A percentile compares a stretch with the other conserved stretches of the same genome.
Evolutionary conservation across 2,888 invertebrate species (phyloP).

Genomic region (Himalopsyche anomala): DNA sequence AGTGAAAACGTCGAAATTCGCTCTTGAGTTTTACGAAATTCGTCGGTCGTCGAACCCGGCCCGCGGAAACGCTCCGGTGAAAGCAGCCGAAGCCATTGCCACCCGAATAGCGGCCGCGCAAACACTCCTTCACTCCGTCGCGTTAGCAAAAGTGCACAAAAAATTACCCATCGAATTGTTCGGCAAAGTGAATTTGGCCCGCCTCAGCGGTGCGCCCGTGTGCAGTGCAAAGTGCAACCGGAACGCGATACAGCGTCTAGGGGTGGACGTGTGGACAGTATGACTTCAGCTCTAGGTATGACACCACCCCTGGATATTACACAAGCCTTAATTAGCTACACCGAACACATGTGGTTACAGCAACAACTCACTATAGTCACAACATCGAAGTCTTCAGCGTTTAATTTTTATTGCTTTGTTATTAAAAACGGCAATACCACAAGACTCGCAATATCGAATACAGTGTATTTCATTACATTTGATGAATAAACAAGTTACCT

Average conservation of each 20-base stretch:
- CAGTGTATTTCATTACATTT: not conserved
- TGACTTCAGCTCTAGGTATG: constrained; percentile 43
- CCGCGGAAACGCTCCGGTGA: constrained; percentile 45
- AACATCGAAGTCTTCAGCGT: too few species aligned
- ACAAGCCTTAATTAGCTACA: not conserved
- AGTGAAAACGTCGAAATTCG: constrained; percentile 47
- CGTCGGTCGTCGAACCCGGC: constrained; percentile 45
- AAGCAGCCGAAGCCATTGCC: constrained; percentile 44
- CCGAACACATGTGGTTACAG: not conserved
- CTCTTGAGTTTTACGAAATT: constrained; percentile 44
- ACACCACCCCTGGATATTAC: constrained; percentile 12
- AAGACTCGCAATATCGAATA: not conserved
- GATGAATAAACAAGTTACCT: not conserved
- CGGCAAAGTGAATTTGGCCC: constrained; percentile 40
- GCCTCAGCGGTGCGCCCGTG: constrained; percentile 39
- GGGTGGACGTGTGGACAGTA: constrained; percentile 43
- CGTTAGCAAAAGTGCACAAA: constrained; percentile 42
- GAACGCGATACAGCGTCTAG: constrained; percentile 38
- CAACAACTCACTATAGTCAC: too few species aligned
- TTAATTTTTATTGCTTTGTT: too few species aligned
- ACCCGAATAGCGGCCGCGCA: constrained; percentile 40
- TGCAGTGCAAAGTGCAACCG: constrained; percentile 43
- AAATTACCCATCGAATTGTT: constrained; percentile 22
- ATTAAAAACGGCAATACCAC: too few species aligned
- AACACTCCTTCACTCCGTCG: constrained; percentile 37